Percentiles rank a stretch among this genome's conserved stretches.
Evolutionary conservation across 2,113 vertebrate genomes (phyloP).

Genomic region (Cephalopterus ornatus): DNA sequence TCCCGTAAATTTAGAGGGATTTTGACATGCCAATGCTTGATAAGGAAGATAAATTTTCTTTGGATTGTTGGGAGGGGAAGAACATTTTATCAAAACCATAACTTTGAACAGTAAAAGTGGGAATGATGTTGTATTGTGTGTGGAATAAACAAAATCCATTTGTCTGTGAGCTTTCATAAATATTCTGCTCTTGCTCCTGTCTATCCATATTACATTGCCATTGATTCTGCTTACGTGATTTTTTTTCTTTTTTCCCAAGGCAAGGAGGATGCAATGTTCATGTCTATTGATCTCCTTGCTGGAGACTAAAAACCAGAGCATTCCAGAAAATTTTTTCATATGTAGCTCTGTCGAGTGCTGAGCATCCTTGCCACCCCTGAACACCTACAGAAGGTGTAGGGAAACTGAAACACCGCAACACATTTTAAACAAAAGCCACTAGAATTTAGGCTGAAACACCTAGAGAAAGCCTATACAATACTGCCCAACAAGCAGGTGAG

Average conservation of each 20-base stretch:
- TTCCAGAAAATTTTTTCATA: background rate
- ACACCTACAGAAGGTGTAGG: background rate
- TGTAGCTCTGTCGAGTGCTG: background rate
- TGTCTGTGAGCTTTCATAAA: background rate
- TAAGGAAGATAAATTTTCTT: conserved; percentile 25
- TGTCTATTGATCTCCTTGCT: background rate
- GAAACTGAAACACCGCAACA: background rate
- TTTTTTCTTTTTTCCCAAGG: background rate
- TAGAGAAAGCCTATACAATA: background rate
- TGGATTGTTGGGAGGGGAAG: background rate
- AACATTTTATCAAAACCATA: background rate
- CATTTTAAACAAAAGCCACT: background rate
- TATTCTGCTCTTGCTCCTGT: background rate
- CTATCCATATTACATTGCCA: background rate
- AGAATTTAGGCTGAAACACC: background rate
- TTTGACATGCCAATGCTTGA: background rate
- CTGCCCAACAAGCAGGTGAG: background rate
- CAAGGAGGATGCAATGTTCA: background rate
- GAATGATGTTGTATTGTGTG: background rate
- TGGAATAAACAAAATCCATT: background rate
- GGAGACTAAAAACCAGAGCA: background rate
- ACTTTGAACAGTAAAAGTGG: background rate
- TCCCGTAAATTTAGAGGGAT: background rate
- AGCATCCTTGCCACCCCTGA: background rate
- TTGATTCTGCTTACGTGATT: background rate